phyloP scores from a whole-genome alignment of 2,888 invertebrate species.

The Dascillus cervinus region DNA sequence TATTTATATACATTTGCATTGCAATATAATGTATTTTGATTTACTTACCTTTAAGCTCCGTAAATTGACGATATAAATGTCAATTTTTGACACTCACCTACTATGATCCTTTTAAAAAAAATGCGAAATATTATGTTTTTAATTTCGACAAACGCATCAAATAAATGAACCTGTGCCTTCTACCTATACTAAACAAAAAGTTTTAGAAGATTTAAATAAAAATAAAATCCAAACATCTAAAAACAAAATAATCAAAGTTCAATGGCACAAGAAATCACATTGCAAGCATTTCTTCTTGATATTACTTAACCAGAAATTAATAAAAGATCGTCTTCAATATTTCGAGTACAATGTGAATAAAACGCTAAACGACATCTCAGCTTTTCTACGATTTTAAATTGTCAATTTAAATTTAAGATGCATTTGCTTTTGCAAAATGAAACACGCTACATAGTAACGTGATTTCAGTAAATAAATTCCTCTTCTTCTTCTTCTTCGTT shows the following conservation, averaged over 20 bases:
- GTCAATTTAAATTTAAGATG: slow-evolving; percentile 17
- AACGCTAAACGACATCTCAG: slow-evolving; percentile 5
- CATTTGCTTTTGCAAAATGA: slow-evolving; percentile 17
- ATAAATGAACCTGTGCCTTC: too few species aligned
- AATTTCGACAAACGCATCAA: too few species aligned
- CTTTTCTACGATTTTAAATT: slow-evolving; percentile 9
- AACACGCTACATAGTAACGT: slow-evolving; percentile 16
- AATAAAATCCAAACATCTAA: slow-evolving; percentile 2
- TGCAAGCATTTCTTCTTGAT: slow-evolving; percentile 9
- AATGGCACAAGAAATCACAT: slow-evolving; percentile 7
- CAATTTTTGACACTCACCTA: too few species aligned
- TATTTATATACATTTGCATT: too few species aligned
- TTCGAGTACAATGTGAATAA: slow-evolving; percentile 5
- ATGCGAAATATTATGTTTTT: too few species aligned
- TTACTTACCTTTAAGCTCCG: too few species aligned
- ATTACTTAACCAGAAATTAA: slow-evolving; percentile 12
- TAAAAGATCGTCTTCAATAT: slow-evolving; percentile 9
- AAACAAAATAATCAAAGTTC: slow-evolving; percentile 8
- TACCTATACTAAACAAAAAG: too few species aligned
- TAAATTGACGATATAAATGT: too few species aligned
- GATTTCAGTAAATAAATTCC: slow-evolving; percentile 9
- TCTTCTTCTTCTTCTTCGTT: too few species aligned
- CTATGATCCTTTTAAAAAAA: too few species aligned
- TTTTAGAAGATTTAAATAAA: slow-evolving; percentile 4
- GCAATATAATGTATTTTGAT: too few species aligned